Conservation (phyloP, 2,797 vertebrate genomes). For the Crocidura indochinensis region DNA sequence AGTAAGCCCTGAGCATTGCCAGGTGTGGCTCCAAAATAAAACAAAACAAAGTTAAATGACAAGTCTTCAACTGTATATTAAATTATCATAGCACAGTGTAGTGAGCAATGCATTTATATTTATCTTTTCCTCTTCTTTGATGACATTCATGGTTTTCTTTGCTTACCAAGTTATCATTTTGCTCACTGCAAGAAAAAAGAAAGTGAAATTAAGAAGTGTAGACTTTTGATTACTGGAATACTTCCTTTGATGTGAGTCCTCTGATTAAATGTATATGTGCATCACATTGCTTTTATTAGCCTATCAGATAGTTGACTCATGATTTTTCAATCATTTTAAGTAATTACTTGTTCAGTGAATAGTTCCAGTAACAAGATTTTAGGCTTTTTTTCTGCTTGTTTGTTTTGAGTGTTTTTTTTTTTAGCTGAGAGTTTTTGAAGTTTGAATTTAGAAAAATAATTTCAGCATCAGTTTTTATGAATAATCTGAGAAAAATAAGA, state of each 20-base stretch:
- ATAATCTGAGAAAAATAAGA: conserved; percentile 49
- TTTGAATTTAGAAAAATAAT: conserved; percentile 15
- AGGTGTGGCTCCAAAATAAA: too few relatives aligned
- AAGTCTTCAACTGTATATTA: background rate
- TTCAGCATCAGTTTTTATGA: background rate
- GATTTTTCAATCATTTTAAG: conserved; percentile 4
- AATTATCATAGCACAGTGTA: background rate
- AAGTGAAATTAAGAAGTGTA: background rate
- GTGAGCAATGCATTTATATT: conserved; percentile 10
- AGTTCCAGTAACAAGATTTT: background rate
- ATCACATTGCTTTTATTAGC: background rate
- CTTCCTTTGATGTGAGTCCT: background rate
- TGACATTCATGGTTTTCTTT: background rate
- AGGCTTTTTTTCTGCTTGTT: background rate
- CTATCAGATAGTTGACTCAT: background rate
- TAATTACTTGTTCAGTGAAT: background rate
- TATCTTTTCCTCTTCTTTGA: background rate
- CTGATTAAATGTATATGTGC: background rate
- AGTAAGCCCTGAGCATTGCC: too few relatives aligned
- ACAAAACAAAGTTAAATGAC: too few relatives aligned
- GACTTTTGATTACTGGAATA: background rate
- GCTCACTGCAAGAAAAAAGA: background rate
- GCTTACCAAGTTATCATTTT: background rate
- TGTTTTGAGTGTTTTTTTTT: background rate
- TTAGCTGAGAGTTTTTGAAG: background rate